phyloP scores from a whole-genome alignment of 2,888 invertebrate genomes.

The Epinotia demarniana region DNA sequence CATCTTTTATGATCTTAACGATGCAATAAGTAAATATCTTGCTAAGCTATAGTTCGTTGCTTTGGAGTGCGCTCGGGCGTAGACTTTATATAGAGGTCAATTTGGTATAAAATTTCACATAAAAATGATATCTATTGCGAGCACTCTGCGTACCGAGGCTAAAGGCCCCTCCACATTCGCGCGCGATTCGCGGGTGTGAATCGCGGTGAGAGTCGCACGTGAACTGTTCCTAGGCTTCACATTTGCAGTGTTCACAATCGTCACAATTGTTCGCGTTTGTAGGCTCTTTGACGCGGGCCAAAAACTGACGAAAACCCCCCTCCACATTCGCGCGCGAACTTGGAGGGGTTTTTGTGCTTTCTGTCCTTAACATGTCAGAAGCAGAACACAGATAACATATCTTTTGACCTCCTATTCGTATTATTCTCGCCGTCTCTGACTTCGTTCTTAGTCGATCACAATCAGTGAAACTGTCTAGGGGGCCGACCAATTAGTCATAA shows the following conservation, averaged over 20 bases:
- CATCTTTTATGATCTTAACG: background rate
- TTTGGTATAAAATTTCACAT: background rate
- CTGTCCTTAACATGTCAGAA: too few relatives aligned
- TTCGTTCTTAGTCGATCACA: constrained; percentile 1
- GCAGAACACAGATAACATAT: background rate
- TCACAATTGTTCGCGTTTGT: too few relatives aligned
- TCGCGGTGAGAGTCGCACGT: too few relatives aligned
- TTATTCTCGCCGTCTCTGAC: background rate
- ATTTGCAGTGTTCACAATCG: too few relatives aligned
- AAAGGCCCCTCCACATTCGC: too few relatives aligned
- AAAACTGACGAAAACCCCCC: too few relatives aligned
- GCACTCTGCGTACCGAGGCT: background rate
- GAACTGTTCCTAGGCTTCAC: too few relatives aligned
- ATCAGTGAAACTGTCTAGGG: background rate
- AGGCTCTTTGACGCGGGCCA: too few relatives aligned
- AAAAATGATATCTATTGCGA: background rate
- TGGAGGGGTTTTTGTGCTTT: too few relatives aligned
- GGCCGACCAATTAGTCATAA: background rate
- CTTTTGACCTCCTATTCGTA: background rate
- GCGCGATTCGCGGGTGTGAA: too few relatives aligned
- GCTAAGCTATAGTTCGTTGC: background rate
- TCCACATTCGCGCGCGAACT: too few relatives aligned
- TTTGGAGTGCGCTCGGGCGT: background rate
- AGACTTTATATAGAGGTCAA: too few relatives aligned
- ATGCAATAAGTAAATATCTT: background rate